A percentile compares a stretch with the other conserved stretches of the same genome.
These are phyloP conservation scores for Rugalucina vietnamica DNA, from an alignment of 2,888 invertebrate species.

Conservation along the genomic window DNA sequence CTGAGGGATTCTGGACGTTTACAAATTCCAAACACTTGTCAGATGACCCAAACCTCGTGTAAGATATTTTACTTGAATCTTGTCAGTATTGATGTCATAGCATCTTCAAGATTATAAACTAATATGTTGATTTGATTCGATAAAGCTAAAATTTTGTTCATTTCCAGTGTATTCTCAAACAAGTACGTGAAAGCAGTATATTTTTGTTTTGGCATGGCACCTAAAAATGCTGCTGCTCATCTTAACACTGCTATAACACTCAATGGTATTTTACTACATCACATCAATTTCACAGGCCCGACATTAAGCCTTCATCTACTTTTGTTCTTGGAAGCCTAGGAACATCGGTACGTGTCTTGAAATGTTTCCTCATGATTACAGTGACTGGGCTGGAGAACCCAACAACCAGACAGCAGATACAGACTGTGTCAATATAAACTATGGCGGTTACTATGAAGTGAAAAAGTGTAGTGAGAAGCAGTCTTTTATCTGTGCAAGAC, in stretches of 20 bases:
- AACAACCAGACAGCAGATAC: conserved; percentile 50
- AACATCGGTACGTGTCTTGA: neutral
- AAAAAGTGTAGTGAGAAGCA: conserved; percentile 36
- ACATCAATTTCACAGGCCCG: neutral
- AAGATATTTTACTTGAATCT: neutral
- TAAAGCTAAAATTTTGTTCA: no score
- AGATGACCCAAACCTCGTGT: conserved; percentile 22
- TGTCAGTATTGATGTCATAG: no score
- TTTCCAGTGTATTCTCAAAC: no score
- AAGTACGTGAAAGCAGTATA: no score
- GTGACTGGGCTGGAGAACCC: conserved; percentile 65
- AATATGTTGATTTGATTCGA: no score
- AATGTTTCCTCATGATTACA: conserved; percentile 25
- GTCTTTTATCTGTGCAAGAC: conserved; percentile 53
- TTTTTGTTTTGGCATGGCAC: no score
- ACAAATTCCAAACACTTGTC: neutral
- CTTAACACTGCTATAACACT: no score
- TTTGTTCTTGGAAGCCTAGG: neutral
- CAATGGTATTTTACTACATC: no score
- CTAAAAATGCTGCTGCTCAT: no score
- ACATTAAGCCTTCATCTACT: neutral
- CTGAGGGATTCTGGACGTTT: conserved; percentile 63
- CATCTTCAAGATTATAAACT: no score
- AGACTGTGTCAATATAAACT: conserved; percentile 59
- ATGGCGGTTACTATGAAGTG: conserved; percentile 54